A percentile compares a stretch with the other conserved stretches of the same genome.
phyloP scores from a whole-genome alignment of 2,113 vertebrate species.

The Malurus melanocephalus region DNA sequence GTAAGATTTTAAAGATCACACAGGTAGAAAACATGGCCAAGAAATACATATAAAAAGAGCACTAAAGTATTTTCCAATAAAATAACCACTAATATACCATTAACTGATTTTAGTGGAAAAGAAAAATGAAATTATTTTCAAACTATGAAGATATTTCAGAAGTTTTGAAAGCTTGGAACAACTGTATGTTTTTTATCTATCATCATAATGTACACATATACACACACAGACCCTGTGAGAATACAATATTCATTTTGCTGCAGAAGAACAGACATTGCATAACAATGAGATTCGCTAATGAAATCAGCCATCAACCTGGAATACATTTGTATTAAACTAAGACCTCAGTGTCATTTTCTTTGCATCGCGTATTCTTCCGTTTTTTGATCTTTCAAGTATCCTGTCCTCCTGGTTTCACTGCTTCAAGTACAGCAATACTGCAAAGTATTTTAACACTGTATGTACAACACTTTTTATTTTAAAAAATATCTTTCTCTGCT shows the following conservation, averaged over 20 bases:
- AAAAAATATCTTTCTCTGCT: conserved; percentile 37
- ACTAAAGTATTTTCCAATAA: not conserved
- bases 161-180: conserved; percentile 31
- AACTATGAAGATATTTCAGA: not conserved
- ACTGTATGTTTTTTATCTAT: conserved; percentile 46
- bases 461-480: conserved; percentile 25
- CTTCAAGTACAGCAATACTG: conserved; percentile 58
- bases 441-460: conserved; percentile 38
- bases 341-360: conserved; percentile 92
- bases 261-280: conserved; percentile 99
- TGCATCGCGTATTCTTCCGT: conserved; percentile 88
- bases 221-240: conserved; percentile 75
- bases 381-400: conserved; percentile 72
- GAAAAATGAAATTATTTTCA: not conserved
- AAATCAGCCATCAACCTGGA: conserved; percentile 99
- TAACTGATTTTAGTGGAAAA: not conserved
- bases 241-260: conserved; percentile 99
- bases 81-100: not conserved
- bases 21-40: not conserved
- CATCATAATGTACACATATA: conserved; percentile 57
- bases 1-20: not conserved
- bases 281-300: conserved; percentile 99
- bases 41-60: not conserved
- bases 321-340: conserved; percentile 98
- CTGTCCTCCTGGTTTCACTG: conserved; percentile 62